Evolutionary conservation across 2,113 vertebrate genomes (phyloP).

Genomic region (Dipodomys spectabilis): DNA sequence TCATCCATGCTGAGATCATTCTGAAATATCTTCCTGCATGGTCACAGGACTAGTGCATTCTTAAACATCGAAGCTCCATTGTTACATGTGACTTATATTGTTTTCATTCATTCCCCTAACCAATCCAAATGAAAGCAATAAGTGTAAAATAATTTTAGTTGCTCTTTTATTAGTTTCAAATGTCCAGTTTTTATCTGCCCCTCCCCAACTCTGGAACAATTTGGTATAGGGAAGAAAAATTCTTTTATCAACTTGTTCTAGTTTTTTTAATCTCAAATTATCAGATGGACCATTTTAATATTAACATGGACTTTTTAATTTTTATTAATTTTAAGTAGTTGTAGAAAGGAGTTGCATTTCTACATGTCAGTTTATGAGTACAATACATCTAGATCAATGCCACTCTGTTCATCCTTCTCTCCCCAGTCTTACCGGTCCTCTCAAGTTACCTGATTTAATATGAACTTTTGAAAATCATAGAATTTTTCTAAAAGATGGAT

Average conservation of each 20-base stretch:
- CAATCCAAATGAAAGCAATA: constrained; percentile 14
- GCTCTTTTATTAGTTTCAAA: neutral
- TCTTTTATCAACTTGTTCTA: constrained; percentile 5
- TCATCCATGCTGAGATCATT: neutral
- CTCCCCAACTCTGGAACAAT: neutral
- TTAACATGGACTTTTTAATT: neutral
- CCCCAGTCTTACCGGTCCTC: too few species aligned
- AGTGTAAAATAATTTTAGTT: constrained; percentile 6
- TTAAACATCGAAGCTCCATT: neutral
- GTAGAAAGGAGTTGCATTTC: too few species aligned
- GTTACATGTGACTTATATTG: neutral
- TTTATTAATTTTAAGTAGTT: too few species aligned
- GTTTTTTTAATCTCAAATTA: constrained; percentile 11
- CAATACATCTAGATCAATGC: too few species aligned
- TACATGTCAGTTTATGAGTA: too few species aligned
- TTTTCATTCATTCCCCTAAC: neutral
- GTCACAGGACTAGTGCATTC: neutral
- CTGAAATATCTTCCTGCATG: neutral
- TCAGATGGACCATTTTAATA: neutral
- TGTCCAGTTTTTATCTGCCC: neutral
- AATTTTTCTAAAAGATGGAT: constrained; percentile 17
- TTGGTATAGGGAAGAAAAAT: neutral
- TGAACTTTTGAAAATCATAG: neutral
- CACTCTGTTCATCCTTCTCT: too few species aligned
- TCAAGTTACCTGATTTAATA: neutral